Evolutionary conservation across 2,888 invertebrate genomes (phyloP).

Genomic region (Baccha elongata): DNA sequence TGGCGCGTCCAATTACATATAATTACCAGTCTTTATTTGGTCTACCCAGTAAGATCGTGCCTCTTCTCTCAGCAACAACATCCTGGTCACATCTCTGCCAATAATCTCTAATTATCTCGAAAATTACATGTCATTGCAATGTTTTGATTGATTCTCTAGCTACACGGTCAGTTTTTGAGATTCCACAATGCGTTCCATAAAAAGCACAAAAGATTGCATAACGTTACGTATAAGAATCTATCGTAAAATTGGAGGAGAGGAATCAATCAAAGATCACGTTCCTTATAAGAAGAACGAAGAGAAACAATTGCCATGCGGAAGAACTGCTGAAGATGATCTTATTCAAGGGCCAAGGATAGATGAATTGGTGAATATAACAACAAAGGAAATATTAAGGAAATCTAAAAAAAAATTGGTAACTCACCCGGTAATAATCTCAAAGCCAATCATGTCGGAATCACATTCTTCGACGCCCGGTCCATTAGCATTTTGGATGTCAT

Average conservation of each 20-base stretch:
- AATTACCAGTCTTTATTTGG: constrained; percentile 59
- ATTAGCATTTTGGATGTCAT: constrained; percentile 75
- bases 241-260: constrained; percentile 13
- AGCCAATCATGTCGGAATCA: constrained; percentile 94
- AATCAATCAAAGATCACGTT: constrained; percentile 70
- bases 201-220: constrained; percentile 52
- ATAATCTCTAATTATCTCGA: constrained; percentile 68
- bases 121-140: constrained; percentile 71
- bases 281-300: not conserved
- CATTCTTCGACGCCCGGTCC: constrained; percentile 86
- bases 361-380: not conserved
- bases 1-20: constrained; percentile 58
- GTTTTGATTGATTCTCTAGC: constrained; percentile 61
- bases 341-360: constrained; percentile 21
- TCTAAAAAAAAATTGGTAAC: constrained; percentile 74
- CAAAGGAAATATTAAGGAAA: constrained; percentile 14
- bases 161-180: constrained; percentile 50
- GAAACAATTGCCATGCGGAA: constrained; percentile 45
- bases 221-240: constrained; percentile 17
- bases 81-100: constrained; percentile 66
- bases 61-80: not conserved
- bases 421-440: constrained; percentile 94
- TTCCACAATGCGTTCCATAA: constrained; percentile 48
- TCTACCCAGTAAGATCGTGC: constrained; percentile 34
- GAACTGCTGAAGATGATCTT: constrained; percentile 17